phyloP scores from a whole-genome alignment of 2,797 vertebrate genomes.

The Agapornis canus region DNA sequence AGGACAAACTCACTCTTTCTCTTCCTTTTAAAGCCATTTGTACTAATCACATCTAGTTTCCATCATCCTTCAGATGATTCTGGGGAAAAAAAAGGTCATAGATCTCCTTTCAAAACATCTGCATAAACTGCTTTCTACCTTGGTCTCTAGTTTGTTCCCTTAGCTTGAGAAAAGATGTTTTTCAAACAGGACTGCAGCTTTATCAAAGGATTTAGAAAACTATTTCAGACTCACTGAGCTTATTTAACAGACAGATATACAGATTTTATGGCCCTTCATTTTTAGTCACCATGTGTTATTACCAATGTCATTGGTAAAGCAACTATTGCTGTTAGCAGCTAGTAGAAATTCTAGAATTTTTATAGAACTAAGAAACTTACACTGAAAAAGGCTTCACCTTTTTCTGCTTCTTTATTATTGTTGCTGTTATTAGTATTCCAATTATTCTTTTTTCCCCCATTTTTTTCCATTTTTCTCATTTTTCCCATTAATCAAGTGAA shows the following conservation, averaged over 20 bases:
- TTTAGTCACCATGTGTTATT: background rate
- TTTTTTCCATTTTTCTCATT: background rate
- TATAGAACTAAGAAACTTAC: background rate
- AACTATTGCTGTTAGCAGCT: background rate
- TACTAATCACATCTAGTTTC: background rate
- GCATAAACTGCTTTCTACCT: background rate
- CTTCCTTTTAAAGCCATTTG: background rate
- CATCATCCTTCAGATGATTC: background rate
- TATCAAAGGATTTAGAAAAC: background rate
- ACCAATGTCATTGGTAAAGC: background rate
- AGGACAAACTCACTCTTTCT: background rate
- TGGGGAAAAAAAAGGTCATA: background rate
- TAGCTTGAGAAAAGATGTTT: background rate
- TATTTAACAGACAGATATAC: background rate
- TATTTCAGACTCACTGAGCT: background rate
- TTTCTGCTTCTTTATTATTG: background rate
- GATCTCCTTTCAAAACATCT: background rate
- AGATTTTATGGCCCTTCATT: background rate
- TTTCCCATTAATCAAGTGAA: background rate
- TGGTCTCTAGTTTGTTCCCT: background rate
- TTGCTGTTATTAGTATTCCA: background rate
- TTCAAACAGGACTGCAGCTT: background rate
- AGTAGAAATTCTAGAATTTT: background rate
- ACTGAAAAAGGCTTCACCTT: background rate
- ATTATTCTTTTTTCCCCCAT: background rate